These are phyloP conservation scores for Squalus acanthias DNA, from an alignment of 2,797 vertebrate species.

Conservation along the genomic window DNA sequence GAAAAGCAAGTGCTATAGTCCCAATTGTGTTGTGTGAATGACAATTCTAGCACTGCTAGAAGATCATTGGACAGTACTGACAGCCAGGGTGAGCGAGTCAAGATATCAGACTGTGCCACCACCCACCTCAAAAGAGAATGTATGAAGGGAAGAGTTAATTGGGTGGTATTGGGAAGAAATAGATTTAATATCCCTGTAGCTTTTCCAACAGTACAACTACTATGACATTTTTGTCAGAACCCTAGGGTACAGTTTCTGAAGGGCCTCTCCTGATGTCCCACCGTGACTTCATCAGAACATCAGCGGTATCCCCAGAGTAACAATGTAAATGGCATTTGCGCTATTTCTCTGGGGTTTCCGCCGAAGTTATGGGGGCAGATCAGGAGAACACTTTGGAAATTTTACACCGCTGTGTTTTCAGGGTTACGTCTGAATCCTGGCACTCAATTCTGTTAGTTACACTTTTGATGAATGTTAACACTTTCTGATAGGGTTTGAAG, in stretches of 20 bases:
- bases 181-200: background rate
- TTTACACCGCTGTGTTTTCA: background rate
- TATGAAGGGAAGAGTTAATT: background rate
- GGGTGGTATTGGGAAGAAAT: background rate
- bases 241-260: background rate
- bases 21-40: background rate
- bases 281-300: background rate
- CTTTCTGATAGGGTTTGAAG: background rate
- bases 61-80: background rate
- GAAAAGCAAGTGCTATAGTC: background rate
- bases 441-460: background rate
- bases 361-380: no score
- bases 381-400: background rate
- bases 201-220: background rate
- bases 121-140: background rate
- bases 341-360: no score
- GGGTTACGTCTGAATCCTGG: background rate
- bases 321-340: no score
- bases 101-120: background rate
- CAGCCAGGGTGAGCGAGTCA: background rate
- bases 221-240: background rate
- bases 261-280: background rate
- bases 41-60: background rate
- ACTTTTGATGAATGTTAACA: background rate
- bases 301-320: background rate